Evolutionary conservation across 2,113 vertebrate species (phyloP), one percentile per base, ranked within the genome.

Genomic region (Microcebus griseorufus): DNA sequence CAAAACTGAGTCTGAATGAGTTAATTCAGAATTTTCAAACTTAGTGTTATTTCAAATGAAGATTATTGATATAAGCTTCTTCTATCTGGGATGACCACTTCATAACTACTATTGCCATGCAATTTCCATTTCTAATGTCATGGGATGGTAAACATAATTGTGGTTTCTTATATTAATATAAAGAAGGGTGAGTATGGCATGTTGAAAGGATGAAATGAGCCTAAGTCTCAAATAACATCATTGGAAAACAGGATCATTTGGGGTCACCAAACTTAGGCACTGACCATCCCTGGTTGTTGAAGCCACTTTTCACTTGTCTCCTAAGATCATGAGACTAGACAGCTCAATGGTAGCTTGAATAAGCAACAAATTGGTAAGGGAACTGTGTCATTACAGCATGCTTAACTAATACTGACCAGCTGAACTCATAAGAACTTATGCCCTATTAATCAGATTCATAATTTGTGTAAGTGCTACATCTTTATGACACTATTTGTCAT

Each of bases 11-110:
- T 69, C 25, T 94, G 51, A 58, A 58, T 51, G 5, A 90, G 82
- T 88, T 94, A 48, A 81, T 42, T 97, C 13, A 65, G 62, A 88
- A 91, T 95, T 95, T 94, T 88, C 91, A 84, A 91, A 83, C 51
- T 95, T 51, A 65, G 53, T 64, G 32, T 79, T 91, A 80, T 80
- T 88, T 88, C 32, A 81, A 96, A 96, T 45, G 69, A 75, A 97
- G 70, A 88, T 42, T n/a, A 96, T 82, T 76, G 84, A 83, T 69
- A 90, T 23, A 94, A 72, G 23, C 3, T 78, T 85, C 90, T 45
- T 86, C 53, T 92, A 55, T 75, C 84, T 89, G 60, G 65, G 32
- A 90, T 51, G 17, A 62, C 37, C 34, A 93, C 42, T 89, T 96
- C 42, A 53, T 93, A 96, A 93, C 7, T 81, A 55, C n/a, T 29